These are phyloP conservation scores for Gobiocypris rarus DNA, from an alignment of 2,113 vertebrate species.

Conservation along the genomic window DNA sequence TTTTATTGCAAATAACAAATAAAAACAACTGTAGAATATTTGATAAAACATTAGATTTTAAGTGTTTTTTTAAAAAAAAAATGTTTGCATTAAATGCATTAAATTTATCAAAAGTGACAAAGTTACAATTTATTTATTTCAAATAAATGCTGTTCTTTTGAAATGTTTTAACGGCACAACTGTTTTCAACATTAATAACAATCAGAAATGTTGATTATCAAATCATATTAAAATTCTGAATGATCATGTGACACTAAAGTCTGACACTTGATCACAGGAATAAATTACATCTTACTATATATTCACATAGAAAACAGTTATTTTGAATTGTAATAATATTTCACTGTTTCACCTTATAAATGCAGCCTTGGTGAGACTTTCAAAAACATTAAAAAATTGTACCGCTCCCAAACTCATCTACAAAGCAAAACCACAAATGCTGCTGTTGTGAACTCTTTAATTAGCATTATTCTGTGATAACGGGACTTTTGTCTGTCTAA, in stretches of 20 bases:
- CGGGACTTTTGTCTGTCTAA: background rate
- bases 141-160: too few relatives aligned
- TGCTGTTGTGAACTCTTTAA: background rate
- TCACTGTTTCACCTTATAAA: background rate
- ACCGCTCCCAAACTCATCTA: background rate
- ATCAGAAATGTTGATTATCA: background rate
- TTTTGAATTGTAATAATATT: background rate
- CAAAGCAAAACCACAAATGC: background rate
- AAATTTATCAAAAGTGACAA: too few relatives aligned
- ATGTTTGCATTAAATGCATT: too few relatives aligned
- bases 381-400: background rate
- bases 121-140: too few relatives aligned
- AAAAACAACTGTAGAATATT: too few relatives aligned
- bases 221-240: background rate
- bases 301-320: background rate
- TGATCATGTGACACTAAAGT: background rate
- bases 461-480: conserved; percentile 25
- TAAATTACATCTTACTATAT: background rate
- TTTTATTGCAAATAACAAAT: too few relatives aligned
- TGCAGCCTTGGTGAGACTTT: background rate
- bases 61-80: too few relatives aligned
- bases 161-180: too few relatives aligned
- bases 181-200: too few relatives aligned
- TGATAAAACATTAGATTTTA: too few relatives aligned
- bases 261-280: background rate